These are phyloP conservation scores for Caiman crocodilus DNA, from an alignment of 2,797 vertebrate species.

Conservation along the genomic window DNA sequence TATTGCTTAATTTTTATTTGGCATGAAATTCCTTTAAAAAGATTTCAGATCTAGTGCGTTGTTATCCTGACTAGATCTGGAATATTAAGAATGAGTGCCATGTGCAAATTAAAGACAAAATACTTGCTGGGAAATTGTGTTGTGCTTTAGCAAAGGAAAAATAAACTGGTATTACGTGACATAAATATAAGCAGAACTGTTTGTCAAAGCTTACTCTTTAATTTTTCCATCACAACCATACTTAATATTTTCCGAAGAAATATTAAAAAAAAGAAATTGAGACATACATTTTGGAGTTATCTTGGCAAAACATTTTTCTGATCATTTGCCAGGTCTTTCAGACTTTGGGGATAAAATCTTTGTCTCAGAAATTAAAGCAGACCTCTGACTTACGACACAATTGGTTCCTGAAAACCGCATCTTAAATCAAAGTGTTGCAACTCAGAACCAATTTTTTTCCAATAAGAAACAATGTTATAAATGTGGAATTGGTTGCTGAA, in stretches of 20 bases:
- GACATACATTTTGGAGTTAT: constrained; percentile 60
- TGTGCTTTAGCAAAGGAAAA: constrained; percentile 67
- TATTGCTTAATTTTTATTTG: constrained; percentile 55
- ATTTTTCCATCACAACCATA: constrained; percentile 64
- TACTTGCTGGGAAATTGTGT: constrained; percentile 49
- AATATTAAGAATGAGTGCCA: constrained; percentile 65
- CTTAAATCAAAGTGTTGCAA: too few species aligned
- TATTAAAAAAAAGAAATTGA: constrained; percentile 63
- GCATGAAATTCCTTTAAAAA: constrained; percentile 52
- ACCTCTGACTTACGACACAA: neutral
- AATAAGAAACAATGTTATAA: too few species aligned
- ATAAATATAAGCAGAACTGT: constrained; percentile 56
- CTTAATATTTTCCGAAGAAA: constrained; percentile 65
- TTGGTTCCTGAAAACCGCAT: too few species aligned
- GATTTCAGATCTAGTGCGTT: constrained; percentile 30
- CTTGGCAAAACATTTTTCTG: constrained; percentile 63
- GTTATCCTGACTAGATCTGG: constrained; percentile 66
- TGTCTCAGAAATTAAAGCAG: constrained; percentile 39
- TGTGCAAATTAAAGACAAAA: constrained; percentile 50
- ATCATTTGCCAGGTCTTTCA: constrained; percentile 60
- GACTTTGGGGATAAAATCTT: constrained; percentile 62
- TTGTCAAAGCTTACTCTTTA: constrained; percentile 55
- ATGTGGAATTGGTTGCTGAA: too few species aligned
- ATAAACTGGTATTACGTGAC: constrained; percentile 58
- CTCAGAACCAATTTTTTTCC: too few species aligned